Evolutionary conservation across 2,113 vertebrate genomes (phyloP), one percentile per base, ranked within the genome.

Genomic region (Thinocorus orbignyianus): DNA sequence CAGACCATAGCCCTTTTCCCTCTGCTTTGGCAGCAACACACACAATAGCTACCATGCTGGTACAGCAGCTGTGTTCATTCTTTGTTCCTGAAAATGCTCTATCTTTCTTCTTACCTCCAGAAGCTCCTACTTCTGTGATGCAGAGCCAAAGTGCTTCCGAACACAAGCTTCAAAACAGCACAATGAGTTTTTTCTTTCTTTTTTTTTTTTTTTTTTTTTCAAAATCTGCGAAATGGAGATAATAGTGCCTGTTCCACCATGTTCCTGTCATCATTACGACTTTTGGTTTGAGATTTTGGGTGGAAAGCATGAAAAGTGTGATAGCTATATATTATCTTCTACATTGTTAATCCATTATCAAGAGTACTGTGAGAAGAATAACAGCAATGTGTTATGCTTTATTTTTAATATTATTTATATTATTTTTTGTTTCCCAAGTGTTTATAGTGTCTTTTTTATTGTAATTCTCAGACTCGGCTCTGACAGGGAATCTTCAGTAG

Each of bases 141-240:
- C 49, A 88, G 52, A 88, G 48, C 11, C 15, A 55, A 30, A 65
- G 24, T 13, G 11, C 19, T 37, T 28, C 25, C 37, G 65, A 82
- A 60, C 3, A 37, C 0, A 6, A 64, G 33, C 51, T 41, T 44
- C 31, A 31, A 66, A 82, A 39, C 10, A 52, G 5, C 0, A 1
- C 28, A 60, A 57, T 42, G 6, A 35, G 11, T 0, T 12, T 48
- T 35, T 35, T 46, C 3, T 3, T 30, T 7, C 18, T 35, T 35
- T 46, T 3, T 3, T 30, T 7, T 24, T 13, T 31, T 46, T 35
- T 49, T 39, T 16, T 0, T 0, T 6, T 77, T 48, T 20, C 10
- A 62, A 70, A 30, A 49, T n/a, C 30, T 73, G 20, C 44, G 70
- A n/a, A 54, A 54, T 14, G 17, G 41, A 64, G 31, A 57, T 57